Percentiles rank a stretch among this genome's conserved stretches.
These are phyloP conservation scores for Tetrao urogallus DNA, from an alignment of 2,113 vertebrate genomes.

Conservation along the genomic window DNA sequence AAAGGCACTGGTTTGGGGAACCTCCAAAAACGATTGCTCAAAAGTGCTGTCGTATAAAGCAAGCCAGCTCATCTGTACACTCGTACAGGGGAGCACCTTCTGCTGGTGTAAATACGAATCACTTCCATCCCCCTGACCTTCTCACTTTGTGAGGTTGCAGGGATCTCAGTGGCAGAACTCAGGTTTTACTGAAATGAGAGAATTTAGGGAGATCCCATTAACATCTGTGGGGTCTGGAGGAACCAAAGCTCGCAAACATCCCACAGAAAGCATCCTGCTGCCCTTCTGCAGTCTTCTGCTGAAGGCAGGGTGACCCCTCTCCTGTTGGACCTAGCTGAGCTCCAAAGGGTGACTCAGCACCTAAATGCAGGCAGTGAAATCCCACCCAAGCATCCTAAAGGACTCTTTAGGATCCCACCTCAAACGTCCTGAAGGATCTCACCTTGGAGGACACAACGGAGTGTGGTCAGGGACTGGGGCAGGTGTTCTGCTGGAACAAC, in stretches of 20 bases:
- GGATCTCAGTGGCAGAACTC: neutral
- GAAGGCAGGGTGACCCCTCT: neutral
- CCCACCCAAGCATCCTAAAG: neutral
- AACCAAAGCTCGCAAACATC: accelerated
- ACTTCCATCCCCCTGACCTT: accelerated
- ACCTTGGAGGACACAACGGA: neutral
- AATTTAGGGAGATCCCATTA: neutral
- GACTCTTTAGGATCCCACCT: neutral
- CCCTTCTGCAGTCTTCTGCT: neutral
- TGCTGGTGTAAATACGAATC: accelerated
- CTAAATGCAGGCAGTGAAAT: neutral
- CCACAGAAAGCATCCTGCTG: neutral
- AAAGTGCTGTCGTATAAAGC: neutral
- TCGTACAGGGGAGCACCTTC: neutral
- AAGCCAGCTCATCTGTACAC: neutral
- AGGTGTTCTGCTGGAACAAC: neutral
- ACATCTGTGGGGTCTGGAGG: neutral
- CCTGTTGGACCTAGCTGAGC: neutral
- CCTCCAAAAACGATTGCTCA: neutral
- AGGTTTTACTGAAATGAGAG: neutral
- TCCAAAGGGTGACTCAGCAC: neutral
- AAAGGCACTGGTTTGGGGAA: neutral
- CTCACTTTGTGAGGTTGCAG: neutral
- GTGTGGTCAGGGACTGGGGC: neutral
- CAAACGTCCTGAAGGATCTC: no score